Base-by-base conservation (phyloP, 2,888 invertebrate species). In the Suillia variegata region DNA sequence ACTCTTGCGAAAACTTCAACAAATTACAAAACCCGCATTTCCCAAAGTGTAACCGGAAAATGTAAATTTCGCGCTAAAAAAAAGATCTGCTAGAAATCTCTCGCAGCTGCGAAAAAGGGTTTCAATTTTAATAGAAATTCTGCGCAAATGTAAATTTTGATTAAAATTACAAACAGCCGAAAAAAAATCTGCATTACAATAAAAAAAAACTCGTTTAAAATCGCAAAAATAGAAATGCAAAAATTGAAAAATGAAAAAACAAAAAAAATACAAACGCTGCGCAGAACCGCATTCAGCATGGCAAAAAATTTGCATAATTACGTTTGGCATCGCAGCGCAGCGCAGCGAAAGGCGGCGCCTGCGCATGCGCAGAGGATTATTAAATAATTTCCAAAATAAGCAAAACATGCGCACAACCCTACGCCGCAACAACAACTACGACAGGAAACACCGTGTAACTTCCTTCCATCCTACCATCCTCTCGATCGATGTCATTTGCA, bases 151-250 rank as follows among this genome's bases (percentile, higher is more conserved):
- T 12, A 47, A 65, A 62, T 66, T 63, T 63, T 60, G 63, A 64
- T 67, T 61, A 63, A 62, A 64, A 62, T 59, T 56, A 54, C 63
- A 61, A 67, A 70, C 63, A 64, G 52, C n/a, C 62, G 58, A 70
- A 74, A 70, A 69, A 67, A 74, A 78, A 75, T 76, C 76, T 76
- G 63, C 75, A 77, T 78, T 71, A 78, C 75, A 78, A 77, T 74
- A 62, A 70, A 70, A 49, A 51, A 67, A 73, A 73, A 70, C 66
- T 54, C 68, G 68, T 73, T 73, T 67, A 68, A 69, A 69, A 67
- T 73, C 62, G 65, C 66, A 68, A 70, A 69, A 64, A 62, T 62
- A 55, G 63, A 55, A 47, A 24, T 8, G 31, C 34, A 59, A 52
- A 22, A 60, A 60, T 53, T 45, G 47, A 33, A 34, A 52, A 45